A percentile compares a stretch with the other conserved stretches of the same genome.
Conservation (phyloP, 2,797 vertebrate genomes). For the Coccyzus lansbergi region DNA sequence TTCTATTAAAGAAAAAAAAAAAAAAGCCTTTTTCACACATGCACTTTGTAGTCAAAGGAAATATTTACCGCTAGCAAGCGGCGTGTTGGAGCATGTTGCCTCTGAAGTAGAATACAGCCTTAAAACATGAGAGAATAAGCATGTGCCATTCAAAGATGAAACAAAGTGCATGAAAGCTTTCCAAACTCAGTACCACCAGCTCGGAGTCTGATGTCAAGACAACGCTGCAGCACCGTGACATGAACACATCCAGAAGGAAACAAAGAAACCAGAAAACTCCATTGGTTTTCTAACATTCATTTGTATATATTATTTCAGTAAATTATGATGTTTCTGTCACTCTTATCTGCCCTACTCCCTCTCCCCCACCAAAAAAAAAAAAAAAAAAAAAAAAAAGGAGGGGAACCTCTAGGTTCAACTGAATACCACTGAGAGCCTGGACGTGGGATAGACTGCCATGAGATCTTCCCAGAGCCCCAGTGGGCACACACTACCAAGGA, state of each 20-base stretch:
- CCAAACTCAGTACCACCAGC: background rate
- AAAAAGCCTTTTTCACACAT: background rate
- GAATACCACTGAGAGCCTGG: background rate
- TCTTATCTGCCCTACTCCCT: fast-evolving
- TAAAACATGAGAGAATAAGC: background rate
- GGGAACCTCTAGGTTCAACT: background rate
- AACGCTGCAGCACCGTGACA: background rate
- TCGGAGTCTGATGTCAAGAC: background rate
- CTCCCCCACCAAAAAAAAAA: no score
- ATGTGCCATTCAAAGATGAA: background rate
- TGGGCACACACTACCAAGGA: background rate
- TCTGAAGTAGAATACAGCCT: background rate
- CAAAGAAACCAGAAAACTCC: background rate
- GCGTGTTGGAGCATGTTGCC: background rate
- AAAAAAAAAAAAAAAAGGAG: no score
- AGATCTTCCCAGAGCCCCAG: background rate
- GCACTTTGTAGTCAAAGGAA: slow-evolving; percentile 8
- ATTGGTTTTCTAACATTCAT: background rate
- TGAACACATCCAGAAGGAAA: background rate
- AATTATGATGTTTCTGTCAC: background rate
- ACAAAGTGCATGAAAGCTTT: background rate
- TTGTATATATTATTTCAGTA: background rate
- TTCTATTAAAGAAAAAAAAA: background rate
- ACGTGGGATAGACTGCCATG: background rate
- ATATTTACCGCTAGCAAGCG: slow-evolving; percentile 25